A percentile compares a stretch with the other conserved stretches of the same genome.
These are phyloP conservation scores for Cottoperca gobio DNA, from an alignment of 2,797 vertebrate species.

Conservation along the genomic window DNA sequence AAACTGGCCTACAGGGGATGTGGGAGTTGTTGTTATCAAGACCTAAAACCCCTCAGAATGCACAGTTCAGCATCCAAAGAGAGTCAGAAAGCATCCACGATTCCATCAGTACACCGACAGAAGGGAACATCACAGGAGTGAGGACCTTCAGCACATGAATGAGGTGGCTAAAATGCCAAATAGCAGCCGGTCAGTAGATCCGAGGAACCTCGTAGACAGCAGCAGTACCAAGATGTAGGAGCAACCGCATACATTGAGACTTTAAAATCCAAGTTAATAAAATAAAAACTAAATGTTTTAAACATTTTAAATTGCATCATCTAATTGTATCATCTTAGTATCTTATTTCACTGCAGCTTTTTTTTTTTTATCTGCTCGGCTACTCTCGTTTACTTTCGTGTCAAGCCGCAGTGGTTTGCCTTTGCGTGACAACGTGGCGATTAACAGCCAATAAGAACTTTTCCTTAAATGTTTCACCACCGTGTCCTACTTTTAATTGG, in stretches of 20 bases:
- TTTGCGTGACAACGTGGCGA: slow-evolving; percentile 89
- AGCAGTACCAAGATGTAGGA: too few relatives aligned
- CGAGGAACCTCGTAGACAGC: too few relatives aligned
- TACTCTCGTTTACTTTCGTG: not conserved
- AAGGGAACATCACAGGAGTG: not conserved
- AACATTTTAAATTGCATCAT: too few relatives aligned
- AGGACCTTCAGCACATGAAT: too few relatives aligned
- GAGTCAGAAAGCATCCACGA: not conserved
- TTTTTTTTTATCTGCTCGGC: not conserved
- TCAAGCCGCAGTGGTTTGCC: not conserved
- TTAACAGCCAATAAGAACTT: slow-evolving; percentile 76
- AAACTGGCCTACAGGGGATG: not conserved
- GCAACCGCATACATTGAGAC: too few relatives aligned
- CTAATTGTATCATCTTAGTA: too few relatives aligned
- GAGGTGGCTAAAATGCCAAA: too few relatives aligned
- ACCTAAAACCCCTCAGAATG: too few relatives aligned
- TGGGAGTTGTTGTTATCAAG: not conserved
- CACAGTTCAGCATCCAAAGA: not conserved
- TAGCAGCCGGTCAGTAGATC: too few relatives aligned
- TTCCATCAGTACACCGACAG: not conserved
- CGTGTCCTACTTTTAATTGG: slow-evolving; percentile 71
- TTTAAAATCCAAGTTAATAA: too few relatives aligned
- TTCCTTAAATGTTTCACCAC: not conserved
- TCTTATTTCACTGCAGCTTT: too few relatives aligned
- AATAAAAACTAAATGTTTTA: too few relatives aligned